Evolutionary conservation across 2,888 invertebrate genomes (phyloP).

Genomic region (Therioaphis trifolii): DNA sequence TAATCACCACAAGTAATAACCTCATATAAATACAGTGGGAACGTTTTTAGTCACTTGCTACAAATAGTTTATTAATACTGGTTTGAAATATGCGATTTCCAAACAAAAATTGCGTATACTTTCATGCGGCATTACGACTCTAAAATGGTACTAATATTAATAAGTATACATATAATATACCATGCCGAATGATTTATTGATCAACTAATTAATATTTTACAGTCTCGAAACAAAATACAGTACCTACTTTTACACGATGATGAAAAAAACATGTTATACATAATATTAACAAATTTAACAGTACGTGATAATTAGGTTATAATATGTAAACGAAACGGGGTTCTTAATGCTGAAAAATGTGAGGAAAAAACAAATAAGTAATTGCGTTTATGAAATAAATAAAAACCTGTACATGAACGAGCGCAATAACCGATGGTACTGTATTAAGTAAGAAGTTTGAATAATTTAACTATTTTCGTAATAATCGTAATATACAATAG

Average conservation of each 20-base stretch:
- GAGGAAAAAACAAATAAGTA: not conserved
- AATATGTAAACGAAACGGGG: not conserved
- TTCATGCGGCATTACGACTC: not conserved
- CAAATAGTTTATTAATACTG: not conserved
- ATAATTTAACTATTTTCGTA: not conserved
- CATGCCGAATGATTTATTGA: not conserved
- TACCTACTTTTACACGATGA: not conserved
- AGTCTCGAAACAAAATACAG: not conserved
- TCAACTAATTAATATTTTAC: not conserved
- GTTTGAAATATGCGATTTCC: not conserved
- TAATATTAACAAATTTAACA: not conserved
- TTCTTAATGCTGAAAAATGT: not conserved
- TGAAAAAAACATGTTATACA: conserved; percentile 1
- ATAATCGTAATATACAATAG: not conserved
- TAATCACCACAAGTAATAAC: not conserved
- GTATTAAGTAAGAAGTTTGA: not conserved
- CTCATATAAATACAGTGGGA: not conserved
- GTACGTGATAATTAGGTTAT: no score
- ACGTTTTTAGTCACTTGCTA: not conserved
- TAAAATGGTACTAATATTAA: not conserved
- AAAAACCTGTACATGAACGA: no score
- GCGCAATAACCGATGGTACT: no score
- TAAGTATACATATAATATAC: not conserved
- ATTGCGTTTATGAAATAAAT: not conserved
- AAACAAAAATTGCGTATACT: not conserved